Base-by-base conservation (phyloP, 1,140 invertebrate genomes). In the Helicoverpa armigera region DNA sequence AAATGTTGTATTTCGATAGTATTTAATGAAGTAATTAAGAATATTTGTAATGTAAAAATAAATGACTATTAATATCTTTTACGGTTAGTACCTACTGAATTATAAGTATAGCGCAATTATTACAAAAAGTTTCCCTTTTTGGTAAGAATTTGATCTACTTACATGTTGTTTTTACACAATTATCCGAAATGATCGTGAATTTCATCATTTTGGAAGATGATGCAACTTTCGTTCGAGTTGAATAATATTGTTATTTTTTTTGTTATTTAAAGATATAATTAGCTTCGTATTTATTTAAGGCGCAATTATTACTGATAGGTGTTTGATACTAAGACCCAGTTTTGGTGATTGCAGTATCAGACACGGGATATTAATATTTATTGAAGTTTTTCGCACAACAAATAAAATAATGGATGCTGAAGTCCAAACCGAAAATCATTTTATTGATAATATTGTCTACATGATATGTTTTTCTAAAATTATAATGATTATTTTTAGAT, bases 171-270 rank as follows among this genome's bases (percentile, higher is more conserved):
- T n/a, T 4, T 16, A 10, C 14, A 12, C 1, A 50, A 16, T 43
- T 69, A 10, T 3, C n/a, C 18, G 50, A 18, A 48, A 48, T 50
- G n/a, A 67, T 50, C 35, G 31, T 13, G 16, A 18, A 50, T 69
- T 69, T 50, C 65, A 69, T 69, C 65, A 69, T 69, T 69, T 50
- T 50, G 14, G 43, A 1, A 43, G 13, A 69, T 69, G 65, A 67
- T 50, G 63, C 35, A 67, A 67, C 3, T 18, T 50, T 50, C 16
- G 35, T 10, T 50, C 10, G 16, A 50, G 18, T 65, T 65, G 7
- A 67, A 67, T 50, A 18, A 67, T 67, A 12, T 16, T 4, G 58
- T 29, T 35, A n/a, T 35, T 35, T 35, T 35, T 58, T 58, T 58
- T 58, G 56, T 58, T 58, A 58, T 18, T 18, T 18, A 16, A 23